phyloP scores from a whole-genome alignment of 2,113 vertebrate species.

The Hylia prasina region DNA sequence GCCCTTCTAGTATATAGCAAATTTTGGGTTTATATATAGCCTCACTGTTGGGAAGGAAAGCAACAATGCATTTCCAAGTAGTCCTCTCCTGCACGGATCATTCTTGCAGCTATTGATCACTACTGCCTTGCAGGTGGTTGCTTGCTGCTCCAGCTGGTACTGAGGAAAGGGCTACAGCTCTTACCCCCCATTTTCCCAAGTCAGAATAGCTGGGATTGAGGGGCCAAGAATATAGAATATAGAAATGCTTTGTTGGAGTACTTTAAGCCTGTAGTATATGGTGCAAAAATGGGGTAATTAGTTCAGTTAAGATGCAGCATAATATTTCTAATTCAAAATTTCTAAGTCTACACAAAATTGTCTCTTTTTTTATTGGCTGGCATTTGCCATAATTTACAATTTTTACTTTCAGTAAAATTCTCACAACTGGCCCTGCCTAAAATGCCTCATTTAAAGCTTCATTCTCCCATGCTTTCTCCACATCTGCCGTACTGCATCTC shows the following conservation, averaged over 20 bases:
- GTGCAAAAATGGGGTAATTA: background rate
- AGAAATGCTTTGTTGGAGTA: background rate
- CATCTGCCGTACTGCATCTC: background rate
- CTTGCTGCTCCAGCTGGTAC: background rate
- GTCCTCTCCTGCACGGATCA: background rate
- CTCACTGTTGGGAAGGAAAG: background rate
- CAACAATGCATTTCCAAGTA: background rate
- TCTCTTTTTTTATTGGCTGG: background rate
- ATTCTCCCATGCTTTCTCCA: background rate
- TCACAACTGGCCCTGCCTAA: background rate
- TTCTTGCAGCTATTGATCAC: background rate
- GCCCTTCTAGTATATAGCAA: background rate
- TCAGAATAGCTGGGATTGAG: background rate
- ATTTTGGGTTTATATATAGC: background rate
- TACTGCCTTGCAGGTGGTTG: background rate
- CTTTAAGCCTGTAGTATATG: background rate
- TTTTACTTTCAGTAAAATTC: background rate
- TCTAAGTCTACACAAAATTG: background rate
- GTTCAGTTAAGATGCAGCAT: background rate
- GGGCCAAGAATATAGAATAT: rapidly evolving
- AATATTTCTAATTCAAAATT: background rate
- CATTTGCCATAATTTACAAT: background rate
- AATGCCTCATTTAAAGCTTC: background rate
- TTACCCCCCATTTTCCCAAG: background rate
- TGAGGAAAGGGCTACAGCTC: background rate